Evolutionary conservation across 1,140 invertebrate genomes (phyloP).

Genomic region (Nasonia vitripennis): DNA sequence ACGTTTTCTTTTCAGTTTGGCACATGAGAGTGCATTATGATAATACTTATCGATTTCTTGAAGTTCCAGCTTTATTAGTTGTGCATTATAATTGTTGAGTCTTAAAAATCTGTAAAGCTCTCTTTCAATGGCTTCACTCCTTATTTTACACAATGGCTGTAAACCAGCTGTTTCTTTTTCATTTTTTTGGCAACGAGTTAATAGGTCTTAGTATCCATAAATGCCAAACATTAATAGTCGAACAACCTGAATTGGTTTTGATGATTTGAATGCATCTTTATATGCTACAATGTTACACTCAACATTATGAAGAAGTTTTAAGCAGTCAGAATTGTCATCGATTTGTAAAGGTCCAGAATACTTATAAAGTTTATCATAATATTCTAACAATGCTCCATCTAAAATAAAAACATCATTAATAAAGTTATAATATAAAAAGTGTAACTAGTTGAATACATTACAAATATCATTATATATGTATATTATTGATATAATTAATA

Average conservation of each 20-base stretch:
- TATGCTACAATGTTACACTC: not conserved
- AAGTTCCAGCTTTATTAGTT: not conserved
- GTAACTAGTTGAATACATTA: too few relatives aligned
- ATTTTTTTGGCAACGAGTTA: not conserved
- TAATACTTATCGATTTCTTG: not conserved
- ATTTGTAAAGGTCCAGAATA: too few relatives aligned
- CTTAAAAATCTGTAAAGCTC: not conserved
- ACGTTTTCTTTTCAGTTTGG: not conserved
- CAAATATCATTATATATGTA: too few relatives aligned
- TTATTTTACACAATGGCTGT: not conserved
- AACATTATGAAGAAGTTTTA: not conserved
- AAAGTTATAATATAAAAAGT: too few relatives aligned
- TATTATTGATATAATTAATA: too few relatives aligned
- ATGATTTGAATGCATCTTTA: not conserved
- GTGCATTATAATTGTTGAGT: not conserved
- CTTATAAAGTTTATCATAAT: too few relatives aligned
- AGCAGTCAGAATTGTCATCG: too few relatives aligned
- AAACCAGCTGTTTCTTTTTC: not conserved
- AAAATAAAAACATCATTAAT: too few relatives aligned
- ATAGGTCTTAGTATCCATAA: not conserved
- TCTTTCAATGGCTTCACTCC: not conserved
- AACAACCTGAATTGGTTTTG: not conserved
- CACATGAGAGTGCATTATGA: not conserved
- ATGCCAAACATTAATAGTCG: not conserved
- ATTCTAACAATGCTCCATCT: too few relatives aligned